A percentile compares a stretch with the other conserved stretches of the same genome.
These are phyloP conservation scores for Rhodinocichla rosea DNA, from an alignment of 2,113 vertebrate species.

Conservation along the genomic window DNA sequence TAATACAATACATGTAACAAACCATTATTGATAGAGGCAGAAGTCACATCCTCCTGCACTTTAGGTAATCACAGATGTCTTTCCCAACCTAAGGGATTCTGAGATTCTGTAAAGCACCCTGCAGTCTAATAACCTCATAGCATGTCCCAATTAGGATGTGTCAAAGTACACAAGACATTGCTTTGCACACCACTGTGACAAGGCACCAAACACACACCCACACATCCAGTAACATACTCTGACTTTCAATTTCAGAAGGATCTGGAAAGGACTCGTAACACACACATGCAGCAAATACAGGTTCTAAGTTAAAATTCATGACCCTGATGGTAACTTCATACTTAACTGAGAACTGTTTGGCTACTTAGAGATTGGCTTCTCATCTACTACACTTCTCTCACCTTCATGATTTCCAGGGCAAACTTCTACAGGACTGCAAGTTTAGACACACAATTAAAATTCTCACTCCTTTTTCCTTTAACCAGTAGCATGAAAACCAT, in stretches of 20 bases:
- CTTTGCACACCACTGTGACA: not conserved
- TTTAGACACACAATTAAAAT: not conserved
- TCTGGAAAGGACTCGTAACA: not conserved
- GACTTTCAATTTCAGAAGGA: not conserved
- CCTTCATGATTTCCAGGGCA: not conserved
- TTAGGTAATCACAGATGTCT: not conserved
- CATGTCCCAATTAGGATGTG: not conserved
- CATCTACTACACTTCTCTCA: not conserved
- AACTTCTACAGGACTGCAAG: not conserved
- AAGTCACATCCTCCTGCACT: not conserved
- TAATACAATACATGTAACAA: not conserved
- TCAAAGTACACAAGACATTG: not conserved
- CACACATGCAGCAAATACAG: not conserved
- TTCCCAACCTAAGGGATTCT: not conserved
- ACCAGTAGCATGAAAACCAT: not conserved
- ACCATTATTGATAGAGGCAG: not conserved
- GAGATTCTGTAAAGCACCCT: not conserved
- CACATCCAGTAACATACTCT: not conserved
- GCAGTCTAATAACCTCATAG: not conserved
- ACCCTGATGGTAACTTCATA: not conserved
- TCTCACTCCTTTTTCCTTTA: not conserved
- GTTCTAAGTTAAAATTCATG: not conserved
- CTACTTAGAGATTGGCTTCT: not conserved
- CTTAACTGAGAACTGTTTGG: not conserved
- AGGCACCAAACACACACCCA: fast-evolving